Base-by-base conservation (phyloP, 2,113 vertebrate genomes). In the Actenoides hombroni region DNA sequence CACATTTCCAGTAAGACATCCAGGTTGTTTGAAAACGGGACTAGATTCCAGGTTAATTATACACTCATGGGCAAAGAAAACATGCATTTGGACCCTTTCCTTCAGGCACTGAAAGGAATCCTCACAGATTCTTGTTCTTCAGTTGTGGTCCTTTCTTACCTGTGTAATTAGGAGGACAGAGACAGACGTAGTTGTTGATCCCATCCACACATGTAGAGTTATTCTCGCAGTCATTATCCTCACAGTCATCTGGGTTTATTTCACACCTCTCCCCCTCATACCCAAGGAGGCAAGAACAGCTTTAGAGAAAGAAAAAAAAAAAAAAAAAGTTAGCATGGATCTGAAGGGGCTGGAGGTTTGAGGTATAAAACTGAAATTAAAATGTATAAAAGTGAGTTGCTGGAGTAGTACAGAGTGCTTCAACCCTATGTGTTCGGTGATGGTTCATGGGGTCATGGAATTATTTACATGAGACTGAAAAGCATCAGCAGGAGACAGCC, bases 221-320 rank as follows among this genome's bases (percentile, higher is more conserved):
- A 98, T 99, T 99, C 96, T 99, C 99, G 2, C 99, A 99, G 97
- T 99, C 99, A 2, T 99, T 99, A 97, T 99, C 99, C 94, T 99
- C 99, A 11, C 99, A 99, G 96, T 99, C 99, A 9, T 99, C 99
- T 9, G 99, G 98, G 96, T 99, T 99, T 56, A 98, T 93, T 97
- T 99, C 99, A 95, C 99, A 99, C 24, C 97, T 97, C 54, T 98
- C 98, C 37, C 99, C 99, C 95, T 99, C 99, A 17, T 98, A 99
- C 24, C 99, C 99, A 67, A 98, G 98, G 2, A 97, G 98, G 93
- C 99, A 99, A 76, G 98, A 98, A 76, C 99, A 99, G 97, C 99
- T 99, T 97, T 92, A 77, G 86, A 92, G 28, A 44, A 48, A 83
- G 68, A 77, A 64, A 86, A 71, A 65, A 60, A 53, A 40, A 18